Base-by-base conservation (phyloP, 2,888 invertebrate species). In the Scrobipalpa costella region DNA sequence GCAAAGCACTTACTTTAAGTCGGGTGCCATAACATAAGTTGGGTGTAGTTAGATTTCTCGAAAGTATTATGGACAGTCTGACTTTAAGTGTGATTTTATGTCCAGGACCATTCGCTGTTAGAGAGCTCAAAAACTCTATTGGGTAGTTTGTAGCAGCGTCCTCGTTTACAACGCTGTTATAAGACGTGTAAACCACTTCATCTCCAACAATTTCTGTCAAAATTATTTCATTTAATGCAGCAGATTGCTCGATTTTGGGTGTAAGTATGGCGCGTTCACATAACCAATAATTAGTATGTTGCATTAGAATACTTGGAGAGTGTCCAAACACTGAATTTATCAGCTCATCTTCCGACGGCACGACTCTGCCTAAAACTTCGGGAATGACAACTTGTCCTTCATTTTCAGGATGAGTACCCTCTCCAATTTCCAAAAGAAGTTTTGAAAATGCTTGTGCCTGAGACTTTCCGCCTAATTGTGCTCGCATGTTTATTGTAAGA, bases 1-100 rank as follows among this genome's bases (percentile, higher is more conserved):
- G 59, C 17, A 64, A 19, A 49, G 13, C 1, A 13, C 19, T 59
- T 7, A 64, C 59, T 44, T 59, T 58, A 3, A 66, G 44, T 27
- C 19, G 1, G 7, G 59, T 59, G 8, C 59, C 59, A 17, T 57
- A 38, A 9, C 57, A 57, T 8, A 57, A 9, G 15, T 57, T 36
- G 15, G 57, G 57, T 2, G 59, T 40, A 13, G 44, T 59, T 21
- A 59, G 17, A 59, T 59, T 59, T 17, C 38, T n/a, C 9, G 38
- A 33, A 0, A 57, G 57, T 58, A 64, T 66, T 15, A 66, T 64
- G n/a, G 66, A 67, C 57, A 66, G 52, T 2, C 66, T 65, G 34
- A 57, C 15, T 57, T 57, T 57, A 7, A 57, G 17, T 1, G 0
- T 38, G 11, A 57, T 27, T 13, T 17, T 19, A 19, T 57, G 57